These are phyloP conservation scores for Nymphalis c-album DNA, from an alignment of 2,888 invertebrate species.

Conservation along the genomic window DNA sequence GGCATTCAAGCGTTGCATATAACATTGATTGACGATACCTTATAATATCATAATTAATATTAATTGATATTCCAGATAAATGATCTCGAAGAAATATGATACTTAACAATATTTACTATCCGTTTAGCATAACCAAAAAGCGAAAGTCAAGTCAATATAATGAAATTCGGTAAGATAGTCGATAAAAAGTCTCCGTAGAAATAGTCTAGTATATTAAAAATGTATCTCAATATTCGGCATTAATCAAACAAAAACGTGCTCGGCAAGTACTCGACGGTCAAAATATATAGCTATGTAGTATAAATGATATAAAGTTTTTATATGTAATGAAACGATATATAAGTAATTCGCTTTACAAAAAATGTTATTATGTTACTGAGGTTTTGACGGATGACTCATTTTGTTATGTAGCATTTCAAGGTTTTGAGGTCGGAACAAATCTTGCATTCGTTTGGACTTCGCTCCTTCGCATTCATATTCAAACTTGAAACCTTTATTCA, in stretches of 20 bases:
- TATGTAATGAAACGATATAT: no score
- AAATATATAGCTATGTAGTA: no score
- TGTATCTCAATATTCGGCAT: no score
- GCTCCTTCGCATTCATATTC: constrained; percentile 4
- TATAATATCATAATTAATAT: not conserved
- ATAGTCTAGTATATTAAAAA: no score
- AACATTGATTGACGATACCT: constrained; percentile 37
- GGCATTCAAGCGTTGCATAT: constrained; percentile 27
- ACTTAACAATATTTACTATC: not conserved
- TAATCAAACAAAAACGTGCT: no score
- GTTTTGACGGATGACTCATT: constrained; percentile 22
- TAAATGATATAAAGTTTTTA: no score
- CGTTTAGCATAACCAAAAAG: not conserved
- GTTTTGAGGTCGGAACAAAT: constrained; percentile 16
- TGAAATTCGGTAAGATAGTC: no score
- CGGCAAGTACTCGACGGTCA: no score
- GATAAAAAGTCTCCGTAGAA: no score
- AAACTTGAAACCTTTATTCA: no score
- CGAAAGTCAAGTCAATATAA: no score
- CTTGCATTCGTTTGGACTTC: constrained; percentile 5
- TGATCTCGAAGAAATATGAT: not conserved
- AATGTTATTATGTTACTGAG: constrained; percentile 6
- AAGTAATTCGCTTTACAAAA: constrained; percentile 3
- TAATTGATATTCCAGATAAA: not conserved
- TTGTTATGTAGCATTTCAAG: constrained; percentile 24